phyloP scores from a whole-genome alignment of 2,797 vertebrate species.

The Protosalanx chinensis region DNA sequence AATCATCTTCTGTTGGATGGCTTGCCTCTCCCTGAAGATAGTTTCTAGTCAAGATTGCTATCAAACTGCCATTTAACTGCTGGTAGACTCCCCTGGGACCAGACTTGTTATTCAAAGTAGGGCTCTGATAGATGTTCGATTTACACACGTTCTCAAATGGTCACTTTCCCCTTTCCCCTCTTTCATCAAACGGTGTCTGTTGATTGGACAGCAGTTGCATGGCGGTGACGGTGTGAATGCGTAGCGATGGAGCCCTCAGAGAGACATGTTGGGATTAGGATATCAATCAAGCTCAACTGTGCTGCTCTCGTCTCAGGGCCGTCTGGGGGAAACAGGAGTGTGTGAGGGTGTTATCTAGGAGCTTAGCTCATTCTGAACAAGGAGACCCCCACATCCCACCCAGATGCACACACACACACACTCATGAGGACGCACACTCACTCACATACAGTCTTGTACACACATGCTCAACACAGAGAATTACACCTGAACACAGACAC shows the following conservation, averaged over 20 bases:
- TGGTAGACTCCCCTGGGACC: constrained; percentile 7
- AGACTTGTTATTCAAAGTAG: constrained; percentile 46
- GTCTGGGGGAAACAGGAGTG: constrained; percentile 27
- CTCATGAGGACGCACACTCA: neutral
- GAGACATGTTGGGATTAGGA: constrained; percentile 57
- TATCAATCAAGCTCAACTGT: constrained; percentile 60
- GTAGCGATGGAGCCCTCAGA: constrained; percentile 55
- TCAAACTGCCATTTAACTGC: constrained; percentile 39
- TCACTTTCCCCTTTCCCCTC: constrained; percentile 37
- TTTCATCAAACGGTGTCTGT: constrained; percentile 38
- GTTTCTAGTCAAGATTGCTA: constrained; percentile 16
- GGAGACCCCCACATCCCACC: constrained; percentile 15
- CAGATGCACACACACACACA: neutral
- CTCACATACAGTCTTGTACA: neutral
- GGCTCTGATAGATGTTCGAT: constrained; percentile 54
- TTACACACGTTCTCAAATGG: constrained; percentile 59
- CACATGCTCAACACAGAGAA: neutral
- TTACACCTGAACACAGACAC: neutral
- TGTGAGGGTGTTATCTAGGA: constrained; percentile 27
- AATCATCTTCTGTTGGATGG: constrained; percentile 28
- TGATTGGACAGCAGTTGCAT: constrained; percentile 59
- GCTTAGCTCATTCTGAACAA: constrained; percentile 17
- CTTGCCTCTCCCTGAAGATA: constrained; percentile 28
- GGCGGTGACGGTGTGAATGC: constrained; percentile 51
- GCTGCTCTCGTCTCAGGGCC: constrained; percentile 16